Conservation (phyloP, 1,140 invertebrate genomes). For the Helicorthomorpha holstii region DNA sequence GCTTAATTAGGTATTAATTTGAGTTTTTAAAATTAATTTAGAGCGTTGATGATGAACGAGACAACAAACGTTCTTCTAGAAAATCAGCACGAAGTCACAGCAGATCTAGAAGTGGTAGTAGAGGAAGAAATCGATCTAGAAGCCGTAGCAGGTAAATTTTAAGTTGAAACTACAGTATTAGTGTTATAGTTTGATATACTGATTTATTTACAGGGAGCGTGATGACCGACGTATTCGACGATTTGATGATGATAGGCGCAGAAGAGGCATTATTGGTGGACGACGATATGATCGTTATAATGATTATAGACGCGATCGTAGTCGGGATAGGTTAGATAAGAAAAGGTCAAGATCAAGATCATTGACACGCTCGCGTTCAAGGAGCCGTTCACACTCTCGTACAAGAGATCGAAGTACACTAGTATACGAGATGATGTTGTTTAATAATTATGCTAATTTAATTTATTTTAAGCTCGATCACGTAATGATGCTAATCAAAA, state of each 20-base stretch:
- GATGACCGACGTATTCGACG: slow-evolving; percentile 6
- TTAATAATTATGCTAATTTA: no score
- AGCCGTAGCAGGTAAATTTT: slow-evolving; percentile 7
- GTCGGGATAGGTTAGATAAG: slow-evolving; percentile 4
- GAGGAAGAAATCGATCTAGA: slow-evolving; percentile 5
- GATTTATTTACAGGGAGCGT: slow-evolving; percentile 7
- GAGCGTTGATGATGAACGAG: slow-evolving; percentile 1
- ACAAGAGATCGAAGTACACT: no score
- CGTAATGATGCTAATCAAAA: no score
- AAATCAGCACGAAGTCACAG: background rate
- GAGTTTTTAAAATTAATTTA: no score
- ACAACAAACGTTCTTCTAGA: background rate
- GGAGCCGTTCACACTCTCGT: no score
- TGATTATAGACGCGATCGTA: slow-evolving; percentile 3
- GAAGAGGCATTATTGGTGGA: background rate
- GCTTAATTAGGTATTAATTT: no score
- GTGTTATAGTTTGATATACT: background rate
- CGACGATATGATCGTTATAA: slow-evolving; percentile 4
- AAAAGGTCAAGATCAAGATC: background rate
- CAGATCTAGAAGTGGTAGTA: slow-evolving; percentile 4
- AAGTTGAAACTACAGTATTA: background rate
- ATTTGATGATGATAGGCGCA: slow-evolving; percentile 4
- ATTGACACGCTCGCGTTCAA: no score
- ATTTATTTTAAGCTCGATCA: no score
- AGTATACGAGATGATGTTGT: no score